phyloP scores from a whole-genome alignment of 30 jellyfish, hydroid and myxozoan species.

The Cassiopea andromeda region DNA sequence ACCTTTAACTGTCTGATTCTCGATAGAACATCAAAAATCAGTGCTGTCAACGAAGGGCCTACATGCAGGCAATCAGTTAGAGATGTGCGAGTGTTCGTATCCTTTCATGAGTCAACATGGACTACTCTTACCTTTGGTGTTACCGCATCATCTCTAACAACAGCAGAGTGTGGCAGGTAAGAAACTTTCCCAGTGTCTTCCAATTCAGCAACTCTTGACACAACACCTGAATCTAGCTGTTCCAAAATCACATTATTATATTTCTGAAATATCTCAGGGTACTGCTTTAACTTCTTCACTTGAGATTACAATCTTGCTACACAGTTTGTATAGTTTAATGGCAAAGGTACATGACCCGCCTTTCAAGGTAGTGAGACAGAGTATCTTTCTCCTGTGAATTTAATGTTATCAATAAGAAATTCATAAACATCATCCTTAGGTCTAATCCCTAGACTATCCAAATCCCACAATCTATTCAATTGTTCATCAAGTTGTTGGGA shows the following conservation, averaged over 20 bases:
- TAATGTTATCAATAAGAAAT: constrained; percentile 12
- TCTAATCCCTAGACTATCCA: constrained; percentile 20
- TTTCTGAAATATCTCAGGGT: background rate
- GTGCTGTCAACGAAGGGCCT: constrained; percentile 50
- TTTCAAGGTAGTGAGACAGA: constrained; percentile 23
- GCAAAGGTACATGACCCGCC: constrained; percentile 31
- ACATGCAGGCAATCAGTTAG: constrained; percentile 58
- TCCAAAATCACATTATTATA: constrained; percentile 13
- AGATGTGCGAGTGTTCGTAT: constrained; percentile 13
- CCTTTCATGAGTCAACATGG: constrained; percentile 49
- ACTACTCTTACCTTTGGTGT: constrained; percentile 58
- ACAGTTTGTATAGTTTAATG: constrained; percentile 1
- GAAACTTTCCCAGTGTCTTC: constrained; percentile 6
- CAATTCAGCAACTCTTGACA: constrained; percentile 37
- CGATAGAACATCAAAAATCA: constrained; percentile 36
- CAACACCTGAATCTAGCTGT: constrained; percentile 49
- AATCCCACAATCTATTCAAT: constrained; percentile 30
- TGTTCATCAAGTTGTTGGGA: background rate
- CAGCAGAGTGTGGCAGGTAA: constrained; percentile 58
- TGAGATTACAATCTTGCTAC: constrained; percentile 5
- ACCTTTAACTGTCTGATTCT: constrained; percentile 4
- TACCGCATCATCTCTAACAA: constrained; percentile 42
- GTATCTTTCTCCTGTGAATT: constrained; percentile 33
- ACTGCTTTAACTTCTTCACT: constrained; percentile 13
- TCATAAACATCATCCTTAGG: constrained; percentile 31